A percentile compares a stretch with the other conserved stretches of the same genome.
Conservation (phyloP, 2,113 vertebrate species). For the Gasterosteus nipponicus region DNA sequence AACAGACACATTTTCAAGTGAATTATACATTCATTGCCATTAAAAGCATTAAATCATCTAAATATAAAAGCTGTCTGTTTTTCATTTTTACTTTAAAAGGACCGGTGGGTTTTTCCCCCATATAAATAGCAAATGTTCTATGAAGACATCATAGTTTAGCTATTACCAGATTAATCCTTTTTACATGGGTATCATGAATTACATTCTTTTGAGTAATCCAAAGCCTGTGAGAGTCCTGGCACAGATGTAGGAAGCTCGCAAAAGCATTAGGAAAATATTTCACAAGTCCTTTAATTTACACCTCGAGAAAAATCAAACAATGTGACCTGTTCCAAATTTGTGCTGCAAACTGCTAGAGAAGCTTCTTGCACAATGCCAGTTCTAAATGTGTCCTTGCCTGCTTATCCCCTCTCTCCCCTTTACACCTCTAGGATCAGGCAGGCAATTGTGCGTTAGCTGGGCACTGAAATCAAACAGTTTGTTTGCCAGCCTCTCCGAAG, state of each 20-base stretch:
- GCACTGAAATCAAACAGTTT: slow-evolving; percentile 29
- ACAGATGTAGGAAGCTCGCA: slow-evolving; percentile 72
- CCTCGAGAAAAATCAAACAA: slow-evolving; percentile 24
- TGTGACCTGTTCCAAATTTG: slow-evolving; percentile 38
- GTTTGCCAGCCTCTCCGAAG: slow-evolving; percentile 32
- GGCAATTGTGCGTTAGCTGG: slow-evolving; percentile 38
- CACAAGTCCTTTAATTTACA: slow-evolving; percentile 66
- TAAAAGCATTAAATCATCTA: slow-evolving; percentile 60
- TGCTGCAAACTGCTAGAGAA: slow-evolving; percentile 46
- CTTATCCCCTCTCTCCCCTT: slow-evolving; percentile 34
- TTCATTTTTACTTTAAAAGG: slow-evolving; percentile 49
- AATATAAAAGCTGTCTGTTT: slow-evolving; percentile 62
- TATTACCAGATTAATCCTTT: slow-evolving; percentile 69
- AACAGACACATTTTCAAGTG: slow-evolving; percentile 42
- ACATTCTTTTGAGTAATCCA: slow-evolving; percentile 78
- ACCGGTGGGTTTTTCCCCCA: slow-evolving; percentile 36
- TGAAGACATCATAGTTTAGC: slow-evolving; percentile 62
- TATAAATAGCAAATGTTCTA: slow-evolving; percentile 37
- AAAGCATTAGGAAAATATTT: slow-evolving; percentile 68
- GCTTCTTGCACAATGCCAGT: slow-evolving; percentile 39
- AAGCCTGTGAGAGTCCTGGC: slow-evolving; percentile 68
- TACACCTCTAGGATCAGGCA: slow-evolving; percentile 43
- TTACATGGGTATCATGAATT: slow-evolving; percentile 72
- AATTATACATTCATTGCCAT: slow-evolving; percentile 77
- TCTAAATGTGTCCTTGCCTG: slow-evolving; percentile 48